Evolutionary conservation across 2,888 invertebrate species (phyloP), one percentile per base, ranked within the genome.

Genomic region (Acrobasis consociella): DNA sequence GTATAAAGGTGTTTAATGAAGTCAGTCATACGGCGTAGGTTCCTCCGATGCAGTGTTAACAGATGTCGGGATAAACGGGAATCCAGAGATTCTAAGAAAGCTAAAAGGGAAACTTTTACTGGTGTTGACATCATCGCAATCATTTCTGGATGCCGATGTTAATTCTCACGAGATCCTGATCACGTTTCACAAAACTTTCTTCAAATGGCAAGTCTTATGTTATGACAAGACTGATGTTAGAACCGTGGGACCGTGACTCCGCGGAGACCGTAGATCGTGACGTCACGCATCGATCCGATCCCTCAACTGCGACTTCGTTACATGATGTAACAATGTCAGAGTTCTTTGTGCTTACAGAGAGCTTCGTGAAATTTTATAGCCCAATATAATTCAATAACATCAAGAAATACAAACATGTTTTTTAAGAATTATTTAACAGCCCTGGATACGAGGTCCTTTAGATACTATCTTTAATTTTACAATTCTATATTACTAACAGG

Each of bases 61-160:
- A n/a, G n/a, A n/a, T n/a, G n/a, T n/a, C n/a, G n/a, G n/a, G n/a
- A n/a, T n/a, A n/a, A n/a, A n/a, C n/a, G n/a, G n/a, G n/a, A n/a
- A n/a, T n/a, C 8, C 39, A 39, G 9, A 39, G 39, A 39, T 39
- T 39, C 39, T 10, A 5, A 39, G 39, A 39, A 22, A 22, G 22
- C 22, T 2, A 22, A 22, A 2, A 5, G 5, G 2, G 2, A 1
- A 1, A 1, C 11, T 46, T 13, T 46, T n/a, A 13, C 46, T 46
- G n/a, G n/a, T n/a, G 46, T 46, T 46, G 46, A 46, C n/a, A 46
- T 46, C 13, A 42, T 42, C 42, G 42, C 42, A 42, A 42, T 42
- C 2, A 11, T 42, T 42, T 31, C 31, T 31, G 31, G 31, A 31
- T 0, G 7, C 7, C 31, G 31, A 31, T 31, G 31, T 5, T 7